phyloP scores from a whole-genome alignment of 2,113 vertebrate species.

The Atlantisia rogersi region DNA sequence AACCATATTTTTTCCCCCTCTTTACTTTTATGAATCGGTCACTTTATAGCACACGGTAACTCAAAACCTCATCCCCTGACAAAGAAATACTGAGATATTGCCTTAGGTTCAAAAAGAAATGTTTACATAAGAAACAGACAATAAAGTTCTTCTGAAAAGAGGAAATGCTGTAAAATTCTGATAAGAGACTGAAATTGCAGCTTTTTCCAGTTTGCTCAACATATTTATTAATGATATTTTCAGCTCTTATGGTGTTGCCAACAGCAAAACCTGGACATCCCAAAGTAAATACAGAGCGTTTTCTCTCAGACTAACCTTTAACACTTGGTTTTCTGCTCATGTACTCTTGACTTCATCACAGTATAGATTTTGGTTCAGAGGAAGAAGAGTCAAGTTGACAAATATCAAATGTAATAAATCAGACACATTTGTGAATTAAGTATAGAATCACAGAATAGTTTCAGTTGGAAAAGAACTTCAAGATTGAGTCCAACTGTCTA shows the following conservation, averaged over 20 bases:
- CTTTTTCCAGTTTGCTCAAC: background rate
- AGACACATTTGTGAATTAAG: background rate
- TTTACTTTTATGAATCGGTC: background rate
- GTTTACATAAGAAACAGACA: background rate
- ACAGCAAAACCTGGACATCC: slow-evolving; percentile 11
- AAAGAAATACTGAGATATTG: background rate
- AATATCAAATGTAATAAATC: background rate
- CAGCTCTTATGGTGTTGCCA: background rate
- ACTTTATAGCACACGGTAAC: background rate
- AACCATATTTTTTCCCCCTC: background rate
- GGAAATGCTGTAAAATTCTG: slow-evolving; percentile 30
- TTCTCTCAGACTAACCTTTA: background rate
- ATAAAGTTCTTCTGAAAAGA: background rate
- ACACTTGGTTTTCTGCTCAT: background rate
- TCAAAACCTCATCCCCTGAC: background rate
- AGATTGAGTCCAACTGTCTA: too few relatives aligned
- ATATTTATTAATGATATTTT: slow-evolving; percentile 32
- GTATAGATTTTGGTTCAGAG: background rate
- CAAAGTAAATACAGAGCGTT: background rate
- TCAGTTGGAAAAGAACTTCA: too few relatives aligned
- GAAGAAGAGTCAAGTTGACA: background rate
- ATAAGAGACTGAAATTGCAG: background rate
- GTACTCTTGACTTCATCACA: background rate
- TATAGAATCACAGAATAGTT: too few relatives aligned
- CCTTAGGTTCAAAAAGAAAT: background rate